phyloP scores from a whole-genome alignment of 30 jellyfish, hydroid and myxozoan species.

The Nemopilema nomurai region DNA sequence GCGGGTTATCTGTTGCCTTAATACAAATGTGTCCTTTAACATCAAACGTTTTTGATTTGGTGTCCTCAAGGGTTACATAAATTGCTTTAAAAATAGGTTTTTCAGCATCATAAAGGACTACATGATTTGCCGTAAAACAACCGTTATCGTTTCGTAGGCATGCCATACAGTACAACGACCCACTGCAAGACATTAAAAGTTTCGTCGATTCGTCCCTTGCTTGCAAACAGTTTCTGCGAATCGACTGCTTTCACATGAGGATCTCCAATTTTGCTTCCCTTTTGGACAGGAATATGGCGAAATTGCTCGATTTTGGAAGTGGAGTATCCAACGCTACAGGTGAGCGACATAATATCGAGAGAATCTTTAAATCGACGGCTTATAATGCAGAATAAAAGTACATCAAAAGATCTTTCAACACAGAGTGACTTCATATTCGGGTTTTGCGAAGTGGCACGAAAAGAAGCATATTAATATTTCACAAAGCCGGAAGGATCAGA shows the following conservation, averaged over 20 bases:
- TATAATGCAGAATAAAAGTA: too few relatives aligned
- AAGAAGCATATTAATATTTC: too few relatives aligned
- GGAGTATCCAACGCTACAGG: conserved; percentile 21
- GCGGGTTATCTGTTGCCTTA: too few relatives aligned
- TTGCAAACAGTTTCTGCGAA: conserved; percentile 19
- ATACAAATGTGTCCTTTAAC: too few relatives aligned
- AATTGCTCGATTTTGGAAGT: conserved; percentile 9
- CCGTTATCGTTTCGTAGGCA: neutral
- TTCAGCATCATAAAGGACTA: too few relatives aligned
- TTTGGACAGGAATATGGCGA: neutral
- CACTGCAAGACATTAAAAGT: neutral
- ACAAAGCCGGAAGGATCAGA: too few relatives aligned
- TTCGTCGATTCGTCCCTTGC: neutral
- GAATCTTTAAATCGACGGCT: neutral
- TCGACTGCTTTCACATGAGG: neutral
- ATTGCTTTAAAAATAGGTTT: too few relatives aligned
- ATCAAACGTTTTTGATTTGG: too few relatives aligned
- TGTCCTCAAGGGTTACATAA: too few relatives aligned
- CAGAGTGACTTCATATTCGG: too few relatives aligned
- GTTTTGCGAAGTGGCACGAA: too few relatives aligned
- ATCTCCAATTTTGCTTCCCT: neutral
- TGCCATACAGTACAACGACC: neutral
- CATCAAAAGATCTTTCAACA: too few relatives aligned
- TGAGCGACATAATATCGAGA: neutral
- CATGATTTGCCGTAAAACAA: neutral